Conservation (phyloP, 2,888 invertebrate genomes). For the Nemotelus pantherinus region DNA sequence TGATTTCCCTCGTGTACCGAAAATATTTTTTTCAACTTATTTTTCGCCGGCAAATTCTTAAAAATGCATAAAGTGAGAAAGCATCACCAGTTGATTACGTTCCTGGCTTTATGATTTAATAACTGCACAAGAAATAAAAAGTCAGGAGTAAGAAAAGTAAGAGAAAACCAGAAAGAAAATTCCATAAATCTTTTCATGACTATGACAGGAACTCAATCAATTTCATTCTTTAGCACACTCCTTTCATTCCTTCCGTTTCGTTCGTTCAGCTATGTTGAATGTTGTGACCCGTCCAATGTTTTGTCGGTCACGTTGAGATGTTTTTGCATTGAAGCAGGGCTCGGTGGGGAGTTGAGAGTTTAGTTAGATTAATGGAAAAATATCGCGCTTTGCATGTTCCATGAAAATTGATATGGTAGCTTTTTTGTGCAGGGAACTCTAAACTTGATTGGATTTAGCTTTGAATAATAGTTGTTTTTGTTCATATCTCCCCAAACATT, state of each 20-base stretch:
- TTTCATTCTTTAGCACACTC: constrained; percentile 18
- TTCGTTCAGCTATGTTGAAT: not conserved
- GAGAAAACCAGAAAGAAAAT: constrained; percentile 10
- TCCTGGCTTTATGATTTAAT: constrained; percentile 14
- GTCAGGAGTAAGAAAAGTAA: not conserved
- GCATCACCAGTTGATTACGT: constrained; percentile 24
- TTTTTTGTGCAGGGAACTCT: no score
- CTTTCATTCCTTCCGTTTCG: constrained; percentile 7
- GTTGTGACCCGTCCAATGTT: not conserved
- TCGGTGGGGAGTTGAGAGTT: no score
- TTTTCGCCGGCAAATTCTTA: not conserved
- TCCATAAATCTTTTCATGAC: constrained; percentile 30
- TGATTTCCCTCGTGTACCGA: constrained; percentile 33
- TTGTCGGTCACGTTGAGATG: not conserved
- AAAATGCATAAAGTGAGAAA: constrained; percentile 1
- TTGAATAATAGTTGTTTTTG: no score
- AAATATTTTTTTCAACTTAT: not conserved
- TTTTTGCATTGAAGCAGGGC: no score
- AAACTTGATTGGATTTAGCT: no score
- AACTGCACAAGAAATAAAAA: not conserved
- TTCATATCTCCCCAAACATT: no score
- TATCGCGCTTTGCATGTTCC: no score
- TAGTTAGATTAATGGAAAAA: no score
- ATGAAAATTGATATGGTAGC: no score
- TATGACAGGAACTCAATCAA: constrained; percentile 40